phyloP scores from a whole-genome alignment of 2,888 invertebrate genomes.

The Ctena decussata region DNA sequence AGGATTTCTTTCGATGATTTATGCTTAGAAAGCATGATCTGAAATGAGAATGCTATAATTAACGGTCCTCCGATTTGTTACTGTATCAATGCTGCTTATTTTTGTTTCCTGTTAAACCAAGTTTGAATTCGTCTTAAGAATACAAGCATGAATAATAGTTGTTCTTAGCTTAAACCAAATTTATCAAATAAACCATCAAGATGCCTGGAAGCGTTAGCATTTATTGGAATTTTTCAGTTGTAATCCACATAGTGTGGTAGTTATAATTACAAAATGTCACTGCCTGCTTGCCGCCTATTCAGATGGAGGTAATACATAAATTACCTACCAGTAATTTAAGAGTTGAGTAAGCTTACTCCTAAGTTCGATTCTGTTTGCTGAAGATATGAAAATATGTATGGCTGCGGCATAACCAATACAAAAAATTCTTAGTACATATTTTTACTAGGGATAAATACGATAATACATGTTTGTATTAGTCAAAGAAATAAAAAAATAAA shows the following conservation, averaged over 20 bases:
- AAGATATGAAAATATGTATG: no score
- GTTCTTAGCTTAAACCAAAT: background rate
- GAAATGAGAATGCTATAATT: background rate
- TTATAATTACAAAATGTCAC: background rate
- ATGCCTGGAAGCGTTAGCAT: background rate
- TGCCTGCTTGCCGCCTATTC: background rate
- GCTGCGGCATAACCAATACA: no score
- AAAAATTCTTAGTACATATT: no score
- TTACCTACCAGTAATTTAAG: no score
- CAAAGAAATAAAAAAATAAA: no score
- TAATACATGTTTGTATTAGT: no score
- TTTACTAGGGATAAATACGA: no score
- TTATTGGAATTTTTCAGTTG: background rate
- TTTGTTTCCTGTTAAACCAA: background rate
- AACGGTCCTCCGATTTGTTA: background rate
- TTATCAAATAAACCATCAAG: background rate
- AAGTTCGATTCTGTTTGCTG: no score
- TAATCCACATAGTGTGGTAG: background rate
- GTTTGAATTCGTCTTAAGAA: background rate
- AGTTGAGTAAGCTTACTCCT: no score
- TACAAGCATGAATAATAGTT: background rate
- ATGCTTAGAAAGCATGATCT: background rate
- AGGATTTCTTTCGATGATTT: no score
- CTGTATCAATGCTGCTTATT: background rate
- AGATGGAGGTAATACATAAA: background rate